These are phyloP conservation scores for Colossoma macropomum DNA, from an alignment of 2,113 vertebrate genomes.

Conservation along the genomic window DNA sequence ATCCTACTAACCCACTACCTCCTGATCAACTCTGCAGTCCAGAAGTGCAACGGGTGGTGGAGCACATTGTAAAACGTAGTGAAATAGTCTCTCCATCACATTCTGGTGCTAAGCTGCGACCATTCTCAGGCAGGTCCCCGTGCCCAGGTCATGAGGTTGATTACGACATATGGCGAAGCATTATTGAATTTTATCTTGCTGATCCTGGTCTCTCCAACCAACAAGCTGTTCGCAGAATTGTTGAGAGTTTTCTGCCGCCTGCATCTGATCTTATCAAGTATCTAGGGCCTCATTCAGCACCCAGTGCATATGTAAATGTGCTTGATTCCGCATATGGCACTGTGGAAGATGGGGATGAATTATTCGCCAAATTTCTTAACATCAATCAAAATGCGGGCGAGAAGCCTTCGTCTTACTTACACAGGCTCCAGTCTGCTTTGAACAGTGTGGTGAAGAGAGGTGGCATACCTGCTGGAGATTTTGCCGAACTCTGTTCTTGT, in stretches of 20 bases:
- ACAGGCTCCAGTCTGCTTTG: too few relatives aligned
- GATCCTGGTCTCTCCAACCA: slow-evolving; percentile 4
- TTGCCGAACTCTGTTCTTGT: too few relatives aligned
- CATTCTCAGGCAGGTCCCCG: slow-evolving; percentile 1
- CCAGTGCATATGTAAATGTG: background rate
- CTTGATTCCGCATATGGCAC: slow-evolving; percentile 11
- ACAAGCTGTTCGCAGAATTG: background rate
- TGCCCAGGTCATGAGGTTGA: background rate
- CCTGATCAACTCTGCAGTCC: too few relatives aligned
- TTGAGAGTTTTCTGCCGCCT: slow-evolving; percentile 25
- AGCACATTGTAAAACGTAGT: too few relatives aligned
- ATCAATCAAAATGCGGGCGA: too few relatives aligned
- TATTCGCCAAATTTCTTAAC: background rate
- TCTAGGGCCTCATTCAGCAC: background rate
- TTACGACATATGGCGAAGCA: background rate
- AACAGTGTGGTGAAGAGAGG: too few relatives aligned
- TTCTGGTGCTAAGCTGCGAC: too few relatives aligned
- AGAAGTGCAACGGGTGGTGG: too few relatives aligned
- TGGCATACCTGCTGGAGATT: too few relatives aligned
- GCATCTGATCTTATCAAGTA: slow-evolving; percentile 26
- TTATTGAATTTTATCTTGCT: background rate
- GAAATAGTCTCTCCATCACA: too few relatives aligned
- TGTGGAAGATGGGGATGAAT: slow-evolving; percentile 12
- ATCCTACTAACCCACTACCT: too few relatives aligned
- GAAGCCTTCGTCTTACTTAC: too few relatives aligned